Conservation (phyloP, 1,140 invertebrate species). For the Trachymyrmex cornetzi region DNA sequence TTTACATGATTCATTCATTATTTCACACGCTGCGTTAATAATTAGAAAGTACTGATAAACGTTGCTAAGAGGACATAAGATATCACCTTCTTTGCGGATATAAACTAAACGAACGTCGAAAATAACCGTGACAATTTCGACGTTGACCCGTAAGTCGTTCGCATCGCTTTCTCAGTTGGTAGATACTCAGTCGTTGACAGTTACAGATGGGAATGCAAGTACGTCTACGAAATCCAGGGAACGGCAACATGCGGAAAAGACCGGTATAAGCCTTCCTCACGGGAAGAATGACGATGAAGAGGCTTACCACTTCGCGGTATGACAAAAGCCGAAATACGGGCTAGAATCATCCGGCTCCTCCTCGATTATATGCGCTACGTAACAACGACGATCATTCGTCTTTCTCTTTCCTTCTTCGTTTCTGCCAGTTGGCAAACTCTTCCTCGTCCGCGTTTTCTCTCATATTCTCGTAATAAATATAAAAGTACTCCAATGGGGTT, state of each 20-base stretch:
- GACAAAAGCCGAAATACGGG: conserved; percentile 78
- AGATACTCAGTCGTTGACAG: conserved; percentile 30
- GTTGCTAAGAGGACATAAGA: background rate
- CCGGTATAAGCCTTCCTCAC: too few relatives aligned
- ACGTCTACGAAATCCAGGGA: background rate
- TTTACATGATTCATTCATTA: background rate
- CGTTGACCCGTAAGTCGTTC: background rate
- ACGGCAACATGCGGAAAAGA: background rate
- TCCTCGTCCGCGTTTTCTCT: conserved; percentile 23
- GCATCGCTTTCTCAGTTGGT: background rate
- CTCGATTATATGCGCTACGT: conserved; percentile 23
- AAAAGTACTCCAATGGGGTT: conserved; percentile 75
- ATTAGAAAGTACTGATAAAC: background rate
- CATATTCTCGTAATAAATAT: conserved; percentile 81
- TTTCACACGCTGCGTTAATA: background rate
- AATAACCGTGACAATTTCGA: background rate
- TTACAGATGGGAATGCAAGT: conserved; percentile 39
- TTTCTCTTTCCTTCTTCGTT: conserved; percentile 20
- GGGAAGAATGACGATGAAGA: conserved; percentile 21
- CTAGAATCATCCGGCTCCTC: conserved; percentile 66
- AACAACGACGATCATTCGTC: conserved; percentile 35
- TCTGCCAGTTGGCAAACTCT: conserved; percentile 15
- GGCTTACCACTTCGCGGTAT: conserved; percentile 55
- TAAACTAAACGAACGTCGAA: background rate
- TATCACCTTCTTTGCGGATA: background rate